Evolutionary conservation across 2,888 invertebrate species (phyloP).

Genomic region (Beris chalybata): DNA sequence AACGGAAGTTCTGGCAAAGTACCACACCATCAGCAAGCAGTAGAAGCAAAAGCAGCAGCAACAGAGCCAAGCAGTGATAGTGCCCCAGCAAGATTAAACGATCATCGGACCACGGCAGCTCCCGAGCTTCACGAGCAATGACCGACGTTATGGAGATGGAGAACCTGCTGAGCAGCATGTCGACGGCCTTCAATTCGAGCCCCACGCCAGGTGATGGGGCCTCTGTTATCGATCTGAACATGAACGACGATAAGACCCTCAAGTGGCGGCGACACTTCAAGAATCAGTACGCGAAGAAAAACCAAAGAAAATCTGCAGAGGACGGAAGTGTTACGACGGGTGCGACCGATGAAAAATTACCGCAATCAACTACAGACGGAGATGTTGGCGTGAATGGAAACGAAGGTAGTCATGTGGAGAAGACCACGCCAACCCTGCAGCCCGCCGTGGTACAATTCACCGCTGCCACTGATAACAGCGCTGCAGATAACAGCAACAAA

Average conservation of each 20-base stretch:
- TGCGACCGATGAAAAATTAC: neutral
- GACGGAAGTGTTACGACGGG: neutral
- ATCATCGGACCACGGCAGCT: too few species aligned
- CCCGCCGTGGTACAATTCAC: too few species aligned
- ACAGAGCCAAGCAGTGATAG: too few species aligned
- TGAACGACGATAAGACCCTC: constrained; percentile 54
- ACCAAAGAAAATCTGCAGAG: constrained; percentile 35
- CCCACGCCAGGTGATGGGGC: constrained; percentile 45
- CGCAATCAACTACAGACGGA: neutral
- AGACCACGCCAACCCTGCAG: neutral
- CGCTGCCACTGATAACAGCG: too few species aligned
- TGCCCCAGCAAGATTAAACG: too few species aligned
- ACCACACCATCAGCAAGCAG: too few species aligned
- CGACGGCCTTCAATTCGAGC: constrained; percentile 50
- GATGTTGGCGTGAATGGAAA: neutral
- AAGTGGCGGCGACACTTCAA: constrained; percentile 56
- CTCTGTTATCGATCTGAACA: constrained; percentile 47
- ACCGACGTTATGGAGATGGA: constrained; percentile 38
- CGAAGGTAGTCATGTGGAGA: neutral
- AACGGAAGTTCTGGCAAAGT: too few species aligned
- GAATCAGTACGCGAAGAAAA: constrained; percentile 54
- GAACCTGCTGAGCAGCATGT: constrained; percentile 52
- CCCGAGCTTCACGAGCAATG: too few species aligned
- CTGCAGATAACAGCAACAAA: too few species aligned
- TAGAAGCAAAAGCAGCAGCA: too few species aligned